A percentile compares a stretch with the other conserved stretches of the same genome.
Evolutionary conservation across 2,888 invertebrate species (phyloP).

Genomic region (Teinopalpus imperialis): DNA sequence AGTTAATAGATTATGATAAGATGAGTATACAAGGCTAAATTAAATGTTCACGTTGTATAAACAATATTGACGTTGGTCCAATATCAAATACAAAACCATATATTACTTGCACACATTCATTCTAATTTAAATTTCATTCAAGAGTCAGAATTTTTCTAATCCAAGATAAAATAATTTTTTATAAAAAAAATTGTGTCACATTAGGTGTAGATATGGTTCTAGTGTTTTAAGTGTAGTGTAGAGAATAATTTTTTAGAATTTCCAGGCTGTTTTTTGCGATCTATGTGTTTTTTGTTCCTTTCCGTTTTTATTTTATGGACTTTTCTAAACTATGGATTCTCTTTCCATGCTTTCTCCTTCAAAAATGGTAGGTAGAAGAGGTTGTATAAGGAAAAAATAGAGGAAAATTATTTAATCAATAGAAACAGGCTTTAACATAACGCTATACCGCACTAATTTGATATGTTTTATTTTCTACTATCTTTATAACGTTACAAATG

Average conservation of each 20-base stretch:
- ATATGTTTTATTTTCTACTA: constrained; percentile 1
- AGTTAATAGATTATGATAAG: constrained; percentile 16
- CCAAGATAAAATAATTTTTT: not conserved
- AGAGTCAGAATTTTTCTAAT: constrained; percentile 3
- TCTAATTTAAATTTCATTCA: constrained; percentile 10
- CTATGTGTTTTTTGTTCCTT: constrained; percentile 31
- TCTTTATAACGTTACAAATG: constrained; percentile 7
- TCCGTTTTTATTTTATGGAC: constrained; percentile 40
- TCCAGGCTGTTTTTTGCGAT: constrained; percentile 34
- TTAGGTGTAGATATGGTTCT: constrained; percentile 6
- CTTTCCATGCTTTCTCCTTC: constrained; percentile 81
- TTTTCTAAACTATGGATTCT: constrained; percentile 74
- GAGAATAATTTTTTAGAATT: constrained; percentile 10
- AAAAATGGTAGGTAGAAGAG: constrained; percentile 81
- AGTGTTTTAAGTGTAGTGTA: constrained; percentile 17
- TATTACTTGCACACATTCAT: constrained; percentile 21
- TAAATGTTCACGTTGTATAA: constrained; percentile 22
- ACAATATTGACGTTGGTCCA: constrained; percentile 19
- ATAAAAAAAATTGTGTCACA: not conserved
- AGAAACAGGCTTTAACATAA: constrained; percentile 34
- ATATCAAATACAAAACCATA: constrained; percentile 13
- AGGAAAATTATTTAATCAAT: constrained; percentile 37
- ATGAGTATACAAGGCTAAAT: constrained; percentile 21
- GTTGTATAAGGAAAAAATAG: constrained; percentile 75
- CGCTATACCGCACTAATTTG: constrained; percentile 19